These are phyloP conservation scores for Camponotus floridanus DNA, from an alignment of 1,140 invertebrate genomes.

Conservation along the genomic window DNA sequence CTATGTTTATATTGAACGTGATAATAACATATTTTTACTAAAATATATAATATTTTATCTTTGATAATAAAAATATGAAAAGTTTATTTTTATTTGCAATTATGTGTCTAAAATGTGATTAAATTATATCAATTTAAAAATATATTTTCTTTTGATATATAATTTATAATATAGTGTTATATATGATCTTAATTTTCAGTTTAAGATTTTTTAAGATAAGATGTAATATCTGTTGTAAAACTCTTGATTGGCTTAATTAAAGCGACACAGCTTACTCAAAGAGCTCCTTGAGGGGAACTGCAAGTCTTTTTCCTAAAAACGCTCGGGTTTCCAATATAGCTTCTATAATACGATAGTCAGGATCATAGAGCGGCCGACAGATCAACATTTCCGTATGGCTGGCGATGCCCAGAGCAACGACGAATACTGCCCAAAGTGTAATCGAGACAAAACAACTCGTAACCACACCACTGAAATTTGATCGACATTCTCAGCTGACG, in stretches of 20 bases:
- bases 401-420: conserved; percentile 77
- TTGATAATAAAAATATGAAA: not conserved
- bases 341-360: conserved; percentile 80
- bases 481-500: conserved; percentile 18
- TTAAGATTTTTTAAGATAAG: not conserved
- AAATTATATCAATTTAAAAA: conserved; percentile 6
- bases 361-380: conserved; percentile 82
- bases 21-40: not conserved
- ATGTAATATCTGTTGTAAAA: conserved; percentile 17
- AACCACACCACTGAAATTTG: conserved; percentile 77
- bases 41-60: conserved; percentile 6
- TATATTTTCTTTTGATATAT: not conserved
- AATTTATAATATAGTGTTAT: not conserved
- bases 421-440: conserved; percentile 79
- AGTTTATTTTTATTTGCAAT: not conserved
- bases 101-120: not conserved
- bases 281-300: conserved; percentile 80
- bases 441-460: conserved; percentile 81
- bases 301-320: conserved; percentile 79
- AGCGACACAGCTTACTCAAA: conserved; percentile 76
- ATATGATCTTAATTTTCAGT: not conserved
- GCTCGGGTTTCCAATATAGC: conserved; percentile 80
- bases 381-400: conserved; percentile 82
- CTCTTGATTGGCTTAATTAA: conserved; percentile 26
- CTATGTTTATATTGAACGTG: not conserved